A percentile compares a stretch with the other conserved stretches of the same genome.
phyloP scores from a whole-genome alignment of 2,888 invertebrate species.

The Trissolcus brochymenae region DNA sequence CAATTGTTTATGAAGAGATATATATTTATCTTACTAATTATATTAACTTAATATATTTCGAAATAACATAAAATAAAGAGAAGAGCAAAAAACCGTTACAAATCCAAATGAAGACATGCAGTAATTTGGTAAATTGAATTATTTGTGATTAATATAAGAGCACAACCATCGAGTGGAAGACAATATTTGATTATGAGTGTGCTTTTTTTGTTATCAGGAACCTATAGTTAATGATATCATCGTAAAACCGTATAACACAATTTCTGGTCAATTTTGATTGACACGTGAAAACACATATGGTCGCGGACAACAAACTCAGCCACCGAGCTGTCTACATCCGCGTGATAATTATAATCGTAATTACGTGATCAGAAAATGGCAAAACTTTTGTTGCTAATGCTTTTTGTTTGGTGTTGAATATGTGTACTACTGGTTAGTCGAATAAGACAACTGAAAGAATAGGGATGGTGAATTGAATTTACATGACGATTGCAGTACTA shows the following conservation, averaged over 20 bases:
- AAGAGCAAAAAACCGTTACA: too few species aligned
- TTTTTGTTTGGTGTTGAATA: not conserved
- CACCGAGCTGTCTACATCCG: conserved; percentile 6
- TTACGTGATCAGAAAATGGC: conserved; percentile 19
- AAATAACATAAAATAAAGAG: too few species aligned
- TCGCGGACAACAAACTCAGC: conserved; percentile 16
- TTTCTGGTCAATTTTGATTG: conserved; percentile 38
- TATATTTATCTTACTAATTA: too few species aligned
- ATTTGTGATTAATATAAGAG: too few species aligned
- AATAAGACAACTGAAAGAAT: not conserved
- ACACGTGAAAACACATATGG: conserved; percentile 15
- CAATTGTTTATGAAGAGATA: too few species aligned
- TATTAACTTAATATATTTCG: too few species aligned
- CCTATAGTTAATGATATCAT: conserved; percentile 22
- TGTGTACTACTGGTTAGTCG: not conserved
- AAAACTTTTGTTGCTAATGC: conserved; percentile 25
- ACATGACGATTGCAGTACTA: conserved; percentile 3
- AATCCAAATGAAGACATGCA: too few species aligned
- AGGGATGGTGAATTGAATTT: conserved; percentile 4
- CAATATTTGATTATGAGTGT: too few species aligned
- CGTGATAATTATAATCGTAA: conserved; percentile 26
- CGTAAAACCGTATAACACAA: conserved; percentile 32
- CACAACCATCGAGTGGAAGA: too few species aligned
- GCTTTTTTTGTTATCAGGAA: conserved; percentile 5
- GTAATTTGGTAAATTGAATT: too few species aligned